Evolutionary conservation across 2,888 invertebrate species (phyloP).

Genomic region (Deilephila porcellus): DNA sequence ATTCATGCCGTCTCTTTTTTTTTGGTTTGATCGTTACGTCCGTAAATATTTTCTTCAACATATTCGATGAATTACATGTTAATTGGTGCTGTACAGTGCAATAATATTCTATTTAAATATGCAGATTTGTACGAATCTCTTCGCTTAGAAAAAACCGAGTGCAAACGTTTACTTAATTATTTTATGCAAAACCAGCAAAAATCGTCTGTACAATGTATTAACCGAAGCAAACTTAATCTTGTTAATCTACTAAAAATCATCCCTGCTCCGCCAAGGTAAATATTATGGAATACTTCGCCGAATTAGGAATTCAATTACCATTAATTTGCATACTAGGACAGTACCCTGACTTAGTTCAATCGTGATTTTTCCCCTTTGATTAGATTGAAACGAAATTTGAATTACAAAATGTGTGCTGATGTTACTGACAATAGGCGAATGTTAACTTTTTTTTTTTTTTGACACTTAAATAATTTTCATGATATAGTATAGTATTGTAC

Average conservation of each 20-base stretch:
- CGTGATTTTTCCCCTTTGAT: constrained; percentile 13
- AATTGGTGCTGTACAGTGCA: too few species aligned
- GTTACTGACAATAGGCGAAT: too few species aligned
- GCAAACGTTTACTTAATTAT: background rate
- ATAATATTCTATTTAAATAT: too few species aligned
- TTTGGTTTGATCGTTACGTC: too few species aligned
- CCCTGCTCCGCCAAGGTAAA: background rate
- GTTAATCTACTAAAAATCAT: constrained; percentile 25
- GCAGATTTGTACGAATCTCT: too few species aligned
- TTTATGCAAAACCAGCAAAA: constrained; percentile 13
- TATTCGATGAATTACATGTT: too few species aligned
- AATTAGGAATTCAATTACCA: constrained; percentile 43
- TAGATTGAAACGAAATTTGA: constrained; percentile 13
- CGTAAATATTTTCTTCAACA: too few species aligned
- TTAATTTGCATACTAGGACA: constrained; percentile 40
- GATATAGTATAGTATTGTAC: too few species aligned
- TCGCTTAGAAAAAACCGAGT: background rate
- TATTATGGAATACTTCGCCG: constrained; percentile 29
- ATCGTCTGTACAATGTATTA: background rate
- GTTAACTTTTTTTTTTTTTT: too few species aligned
- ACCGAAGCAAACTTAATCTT: constrained; percentile 20
- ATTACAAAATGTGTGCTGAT: background rate
- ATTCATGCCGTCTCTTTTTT: too few species aligned
- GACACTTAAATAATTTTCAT: background rate
- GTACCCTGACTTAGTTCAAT: constrained; percentile 4